phyloP scores from a whole-genome alignment of 2,888 invertebrate genomes.

The Eumerus sabulonum region DNA sequence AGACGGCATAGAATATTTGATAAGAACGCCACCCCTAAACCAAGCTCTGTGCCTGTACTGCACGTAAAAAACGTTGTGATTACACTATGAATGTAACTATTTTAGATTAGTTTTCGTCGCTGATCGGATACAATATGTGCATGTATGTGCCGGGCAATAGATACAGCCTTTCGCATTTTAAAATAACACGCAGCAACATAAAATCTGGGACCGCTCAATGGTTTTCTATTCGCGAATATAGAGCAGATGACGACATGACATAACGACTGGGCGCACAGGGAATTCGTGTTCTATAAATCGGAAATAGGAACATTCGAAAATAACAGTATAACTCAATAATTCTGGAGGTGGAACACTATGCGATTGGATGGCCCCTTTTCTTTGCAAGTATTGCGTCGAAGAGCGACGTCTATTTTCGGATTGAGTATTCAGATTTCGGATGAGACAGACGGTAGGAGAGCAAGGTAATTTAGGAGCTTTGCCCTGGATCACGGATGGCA shows the following conservation, averaged over 20 bases:
- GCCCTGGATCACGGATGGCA: no score
- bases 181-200: conserved; percentile 34
- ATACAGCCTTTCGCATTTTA: conserved; percentile 1
- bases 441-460: no score
- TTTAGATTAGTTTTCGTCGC: conserved; percentile 17
- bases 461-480: no score
- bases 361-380: background rate
- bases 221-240: conserved; percentile 32
- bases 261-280: background rate
- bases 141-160: background rate
- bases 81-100: no score
- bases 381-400: background rate
- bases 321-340: background rate
- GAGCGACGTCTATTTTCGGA: background rate
- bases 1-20: conserved; percentile 1
- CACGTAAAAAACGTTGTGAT: background rate
- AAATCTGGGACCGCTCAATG: background rate
- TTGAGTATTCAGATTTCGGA: background rate
- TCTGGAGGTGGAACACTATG: conserved; percentile 1
- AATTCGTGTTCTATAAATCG: background rate
- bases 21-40: conserved; percentile 6
- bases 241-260: conserved; percentile 32
- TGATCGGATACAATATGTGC: conserved; percentile 7
- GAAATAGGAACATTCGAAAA: no score
- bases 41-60: background rate